Evolutionary conservation across 2,888 invertebrate genomes (phyloP).

Genomic region (Miltochrista miniata): DNA sequence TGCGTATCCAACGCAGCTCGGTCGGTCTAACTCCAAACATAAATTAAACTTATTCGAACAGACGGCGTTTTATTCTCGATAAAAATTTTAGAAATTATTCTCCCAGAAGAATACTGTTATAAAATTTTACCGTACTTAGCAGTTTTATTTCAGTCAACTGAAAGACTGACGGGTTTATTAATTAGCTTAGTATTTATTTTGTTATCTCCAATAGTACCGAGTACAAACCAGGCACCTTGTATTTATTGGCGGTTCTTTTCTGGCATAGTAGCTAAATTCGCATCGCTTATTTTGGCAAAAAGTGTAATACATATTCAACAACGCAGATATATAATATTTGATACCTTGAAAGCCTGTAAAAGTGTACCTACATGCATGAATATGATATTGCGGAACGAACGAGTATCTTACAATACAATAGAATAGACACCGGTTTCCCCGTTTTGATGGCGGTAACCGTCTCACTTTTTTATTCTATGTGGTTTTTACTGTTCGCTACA

Average conservation of each 20-base stretch:
- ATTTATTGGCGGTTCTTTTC: no score
- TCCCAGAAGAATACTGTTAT: slow-evolving; percentile 47
- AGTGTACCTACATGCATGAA: neutral
- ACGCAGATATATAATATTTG: neutral
- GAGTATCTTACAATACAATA: no score
- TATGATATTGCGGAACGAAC: no score
- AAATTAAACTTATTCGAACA: slow-evolving; percentile 68
- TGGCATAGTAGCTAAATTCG: no score
- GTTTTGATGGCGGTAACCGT: no score
- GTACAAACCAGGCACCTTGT: no score
- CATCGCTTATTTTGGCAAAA: neutral
- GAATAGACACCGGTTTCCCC: no score
- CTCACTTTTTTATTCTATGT: no score
- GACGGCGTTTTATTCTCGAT: slow-evolving; percentile 58
- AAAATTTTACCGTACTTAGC: slow-evolving; percentile 23
- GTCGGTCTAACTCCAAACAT: slow-evolving; percentile 42
- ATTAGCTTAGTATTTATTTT: neutral
- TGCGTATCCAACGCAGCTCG: slow-evolving; percentile 54
- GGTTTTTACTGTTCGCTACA: no score
- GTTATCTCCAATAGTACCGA: no score
- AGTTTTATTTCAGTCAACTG: slow-evolving; percentile 9
- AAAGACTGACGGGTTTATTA: neutral
- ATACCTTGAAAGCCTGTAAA: neutral
- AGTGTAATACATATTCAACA: neutral
- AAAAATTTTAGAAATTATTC: slow-evolving; percentile 58